Percentiles rank a stretch among this genome's conserved stretches.
These are phyloP conservation scores for Amphibalanus amphitrite DNA, from an alignment of 1,140 invertebrate species.

Conservation along the genomic window DNA sequence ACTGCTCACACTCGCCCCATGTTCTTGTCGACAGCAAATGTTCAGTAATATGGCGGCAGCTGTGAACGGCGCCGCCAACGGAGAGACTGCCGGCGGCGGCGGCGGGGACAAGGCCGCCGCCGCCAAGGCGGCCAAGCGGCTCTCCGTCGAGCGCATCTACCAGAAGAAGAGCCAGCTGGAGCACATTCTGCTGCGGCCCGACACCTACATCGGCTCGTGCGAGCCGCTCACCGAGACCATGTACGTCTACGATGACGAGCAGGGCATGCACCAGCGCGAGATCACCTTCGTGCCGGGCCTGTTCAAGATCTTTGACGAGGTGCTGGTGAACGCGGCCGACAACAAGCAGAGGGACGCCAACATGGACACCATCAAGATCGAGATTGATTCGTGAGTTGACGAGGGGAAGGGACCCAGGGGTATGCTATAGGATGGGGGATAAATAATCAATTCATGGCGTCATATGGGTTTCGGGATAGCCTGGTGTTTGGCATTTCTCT, in stretches of 20 bases:
- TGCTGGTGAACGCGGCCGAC: conserved; percentile 97
- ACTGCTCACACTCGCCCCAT: too few species aligned
- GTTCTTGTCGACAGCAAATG: background rate
- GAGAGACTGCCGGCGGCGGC: background rate
- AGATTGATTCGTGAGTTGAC: conserved; percentile 65
- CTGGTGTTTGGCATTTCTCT: too few species aligned
- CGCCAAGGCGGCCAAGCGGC: conserved; percentile 23
- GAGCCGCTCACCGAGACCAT: conserved; percentile 71
- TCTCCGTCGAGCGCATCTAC: conserved; percentile 87
- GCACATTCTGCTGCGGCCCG: conserved; percentile 91
- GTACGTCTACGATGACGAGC: conserved; percentile 80
- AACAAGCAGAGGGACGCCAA: conserved; percentile 91
- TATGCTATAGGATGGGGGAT: too few species aligned
- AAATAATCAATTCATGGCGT: too few species aligned
- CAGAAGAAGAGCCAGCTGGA: conserved; percentile 98
- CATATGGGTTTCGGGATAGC: too few species aligned
- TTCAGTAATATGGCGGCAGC: conserved; percentile 3
- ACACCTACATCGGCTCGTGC: conserved; percentile 94
- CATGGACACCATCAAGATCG: conserved; percentile 93
- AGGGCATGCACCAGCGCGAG: conserved; percentile 66
- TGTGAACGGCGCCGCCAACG: background rate
- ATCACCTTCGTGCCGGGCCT: conserved; percentile 91
- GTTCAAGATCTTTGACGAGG: conserved; percentile 99
- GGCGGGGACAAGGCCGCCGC: conserved; percentile 2
- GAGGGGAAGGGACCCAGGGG: too few species aligned